Percentiles rank a stretch among this genome's conserved stretches.
Conservation (phyloP, 2,888 invertebrate species). For the Microplitis manilae region DNA sequence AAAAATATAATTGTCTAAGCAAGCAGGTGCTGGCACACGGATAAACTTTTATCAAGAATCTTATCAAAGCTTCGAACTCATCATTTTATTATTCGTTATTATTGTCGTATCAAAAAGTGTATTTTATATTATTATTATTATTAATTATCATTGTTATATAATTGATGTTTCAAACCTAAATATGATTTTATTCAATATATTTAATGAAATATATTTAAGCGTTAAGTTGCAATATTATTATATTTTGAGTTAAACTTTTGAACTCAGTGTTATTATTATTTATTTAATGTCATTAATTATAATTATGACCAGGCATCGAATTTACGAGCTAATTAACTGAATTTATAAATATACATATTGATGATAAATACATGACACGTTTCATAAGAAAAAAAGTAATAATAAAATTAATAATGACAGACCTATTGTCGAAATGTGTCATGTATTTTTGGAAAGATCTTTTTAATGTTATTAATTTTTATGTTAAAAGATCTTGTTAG, state of each 20-base stretch:
- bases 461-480: constrained; percentile 32
- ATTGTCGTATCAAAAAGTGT: constrained; percentile 11
- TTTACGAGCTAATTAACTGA: not conserved
- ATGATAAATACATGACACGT: constrained; percentile 24
- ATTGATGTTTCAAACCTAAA: constrained; percentile 8
- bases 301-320: not conserved
- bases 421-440: not conserved
- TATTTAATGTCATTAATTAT: constrained; percentile 18
- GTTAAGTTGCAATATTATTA: constrained; percentile 15
- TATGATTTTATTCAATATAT: constrained; percentile 19
- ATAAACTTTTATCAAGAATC: not conserved
- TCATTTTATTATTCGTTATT: constrained; percentile 3
- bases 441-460: constrained; percentile 19
- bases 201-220: constrained; percentile 34
- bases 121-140: constrained; percentile 16
- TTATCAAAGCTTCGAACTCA: not conserved
- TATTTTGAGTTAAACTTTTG: not conserved
- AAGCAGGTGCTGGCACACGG: not conserved
- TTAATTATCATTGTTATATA: constrained; percentile 32
- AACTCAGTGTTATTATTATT: constrained; percentile 39
- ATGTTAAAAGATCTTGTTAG: constrained; percentile 20
- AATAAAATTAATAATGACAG: not conserved
- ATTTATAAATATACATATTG: constrained; percentile 2
- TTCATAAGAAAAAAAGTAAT: constrained; percentile 6
- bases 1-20: not conserved